Conservation (phyloP, 2,888 invertebrate genomes). For the Rhopalosiphum nymphaeae region DNA sequence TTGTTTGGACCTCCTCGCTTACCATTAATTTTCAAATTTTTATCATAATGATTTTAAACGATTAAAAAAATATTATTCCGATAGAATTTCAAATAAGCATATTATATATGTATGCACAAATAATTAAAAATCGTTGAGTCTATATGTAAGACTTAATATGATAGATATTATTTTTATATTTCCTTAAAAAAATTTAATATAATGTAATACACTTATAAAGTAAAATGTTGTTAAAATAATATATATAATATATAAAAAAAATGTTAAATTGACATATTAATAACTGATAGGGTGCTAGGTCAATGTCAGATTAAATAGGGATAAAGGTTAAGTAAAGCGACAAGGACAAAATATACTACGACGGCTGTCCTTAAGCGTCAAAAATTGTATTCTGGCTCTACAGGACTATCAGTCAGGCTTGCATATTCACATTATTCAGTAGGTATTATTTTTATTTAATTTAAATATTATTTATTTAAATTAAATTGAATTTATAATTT, state of each 20-base stretch:
- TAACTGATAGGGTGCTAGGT: constrained; percentile 6
- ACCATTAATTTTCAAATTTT: neutral
- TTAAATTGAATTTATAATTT: constrained; percentile 49
- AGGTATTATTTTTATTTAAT: constrained; percentile 7
- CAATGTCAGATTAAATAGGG: constrained; percentile 17
- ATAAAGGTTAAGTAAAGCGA: neutral
- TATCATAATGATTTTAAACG: neutral
- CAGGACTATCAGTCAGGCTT: neutral
- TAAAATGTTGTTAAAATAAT: neutral
- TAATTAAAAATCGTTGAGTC: neutral
- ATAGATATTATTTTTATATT: neutral
- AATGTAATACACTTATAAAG: neutral
- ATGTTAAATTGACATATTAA: neutral
- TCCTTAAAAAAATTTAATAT: neutral
- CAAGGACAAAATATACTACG: constrained; percentile 32
- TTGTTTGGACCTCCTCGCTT: neutral
- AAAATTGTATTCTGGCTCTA: constrained; percentile 1
- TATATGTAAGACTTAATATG: neutral
- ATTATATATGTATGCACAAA: neutral
- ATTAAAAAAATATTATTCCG: neutral
- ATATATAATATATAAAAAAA: neutral
- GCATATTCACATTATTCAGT: neutral
- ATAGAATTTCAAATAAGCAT: neutral
- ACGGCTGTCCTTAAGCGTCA: constrained; percentile 28
- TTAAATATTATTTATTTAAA: constrained; percentile 27